Evolutionary conservation across 2,113 vertebrate species (phyloP).

Genomic region (Scytalopus superciliaris): DNA sequence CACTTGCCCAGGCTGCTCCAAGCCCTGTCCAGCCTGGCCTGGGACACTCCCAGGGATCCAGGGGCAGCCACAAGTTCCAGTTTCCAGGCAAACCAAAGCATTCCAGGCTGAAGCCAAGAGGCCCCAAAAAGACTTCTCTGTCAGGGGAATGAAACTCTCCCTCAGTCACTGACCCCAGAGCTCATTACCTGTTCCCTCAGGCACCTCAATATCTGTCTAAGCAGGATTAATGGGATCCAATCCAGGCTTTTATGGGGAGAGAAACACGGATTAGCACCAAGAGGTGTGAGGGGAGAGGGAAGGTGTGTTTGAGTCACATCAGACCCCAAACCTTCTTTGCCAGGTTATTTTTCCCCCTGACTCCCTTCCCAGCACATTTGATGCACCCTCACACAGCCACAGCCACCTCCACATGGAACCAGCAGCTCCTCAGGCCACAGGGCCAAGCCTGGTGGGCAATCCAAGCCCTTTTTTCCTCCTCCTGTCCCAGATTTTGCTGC

Average conservation of each 20-base stretch:
- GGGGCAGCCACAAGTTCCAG: neutral
- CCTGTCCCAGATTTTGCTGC: neutral
- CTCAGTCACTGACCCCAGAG: neutral
- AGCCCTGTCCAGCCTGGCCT: neutral
- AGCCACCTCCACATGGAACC: neutral
- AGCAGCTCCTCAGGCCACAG: neutral
- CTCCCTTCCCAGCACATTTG: neutral
- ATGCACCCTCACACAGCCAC: neutral
- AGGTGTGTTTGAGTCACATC: neutral
- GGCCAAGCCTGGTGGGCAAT: neutral
- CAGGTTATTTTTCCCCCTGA: neutral
- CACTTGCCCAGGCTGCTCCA: neutral
- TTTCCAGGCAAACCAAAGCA: neutral
- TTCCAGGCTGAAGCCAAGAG: neutral
- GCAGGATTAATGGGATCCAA: neutral
- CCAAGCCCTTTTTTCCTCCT: fast-evolving
- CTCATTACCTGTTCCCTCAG: neutral
- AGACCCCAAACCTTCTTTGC: neutral
- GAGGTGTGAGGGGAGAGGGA: neutral
- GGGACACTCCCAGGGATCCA: neutral
- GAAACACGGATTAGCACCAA: neutral
- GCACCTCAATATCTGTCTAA: neutral
- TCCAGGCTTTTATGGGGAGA: neutral
- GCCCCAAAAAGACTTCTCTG: neutral
- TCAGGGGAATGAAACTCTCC: neutral